Evolutionary conservation across 2,888 invertebrate species (phyloP).

Genomic region (Ischnus inquisitorius): DNA sequence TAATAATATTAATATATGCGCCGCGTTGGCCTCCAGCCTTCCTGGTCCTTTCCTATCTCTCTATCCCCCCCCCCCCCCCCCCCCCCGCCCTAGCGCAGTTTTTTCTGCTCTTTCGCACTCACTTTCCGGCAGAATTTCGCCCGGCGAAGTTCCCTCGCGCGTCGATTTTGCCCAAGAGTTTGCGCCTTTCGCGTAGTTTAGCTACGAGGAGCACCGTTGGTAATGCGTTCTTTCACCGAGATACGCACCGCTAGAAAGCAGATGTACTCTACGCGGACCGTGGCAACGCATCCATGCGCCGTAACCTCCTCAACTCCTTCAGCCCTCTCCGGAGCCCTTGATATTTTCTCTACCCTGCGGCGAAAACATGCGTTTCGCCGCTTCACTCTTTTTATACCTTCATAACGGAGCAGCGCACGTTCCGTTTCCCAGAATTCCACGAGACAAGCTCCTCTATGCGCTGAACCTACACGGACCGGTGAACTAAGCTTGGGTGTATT

Average conservation of each 20-base stretch:
- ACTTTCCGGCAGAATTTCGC: background rate
- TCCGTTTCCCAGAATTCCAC: background rate
- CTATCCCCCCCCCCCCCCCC: too few species aligned
- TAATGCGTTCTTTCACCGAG: slow-evolving; percentile 7
- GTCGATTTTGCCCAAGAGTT: slow-evolving; percentile 2
- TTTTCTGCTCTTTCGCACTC: slow-evolving; percentile 23
- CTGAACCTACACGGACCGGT: background rate
- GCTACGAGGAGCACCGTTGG: background rate
- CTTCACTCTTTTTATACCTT: background rate
- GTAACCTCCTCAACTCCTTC: background rate
- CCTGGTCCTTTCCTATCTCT: background rate
- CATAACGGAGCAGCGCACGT: too few species aligned
- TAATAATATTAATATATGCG: slow-evolving; percentile 15
- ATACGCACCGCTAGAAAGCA: slow-evolving; percentile 20
- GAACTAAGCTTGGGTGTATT: background rate
- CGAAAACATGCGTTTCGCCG: slow-evolving; percentile 17
- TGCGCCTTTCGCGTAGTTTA: slow-evolving; percentile 10
- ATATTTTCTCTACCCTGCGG: background rate
- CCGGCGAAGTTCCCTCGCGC: background rate
- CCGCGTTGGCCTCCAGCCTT: background rate
- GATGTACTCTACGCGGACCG: slow-evolving; percentile 23
- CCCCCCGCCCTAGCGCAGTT: background rate
- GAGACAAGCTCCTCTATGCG: background rate
- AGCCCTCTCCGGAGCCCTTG: background rate
- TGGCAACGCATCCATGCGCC: background rate